These are phyloP conservation scores for Aphis craccivora DNA, from an alignment of 1,140 invertebrate genomes.

Conservation along the genomic window DNA sequence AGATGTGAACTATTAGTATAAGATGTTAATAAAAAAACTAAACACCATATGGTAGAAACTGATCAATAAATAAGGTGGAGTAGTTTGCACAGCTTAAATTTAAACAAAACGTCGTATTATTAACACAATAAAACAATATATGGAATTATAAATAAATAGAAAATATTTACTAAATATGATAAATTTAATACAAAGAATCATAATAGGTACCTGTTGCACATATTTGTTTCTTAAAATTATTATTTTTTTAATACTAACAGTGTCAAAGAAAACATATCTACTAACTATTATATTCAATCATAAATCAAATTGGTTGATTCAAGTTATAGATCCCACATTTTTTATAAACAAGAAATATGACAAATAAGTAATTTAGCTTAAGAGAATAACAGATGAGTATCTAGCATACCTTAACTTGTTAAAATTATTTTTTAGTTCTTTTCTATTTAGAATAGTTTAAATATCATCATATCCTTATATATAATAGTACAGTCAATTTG, in stretches of 20 bases:
- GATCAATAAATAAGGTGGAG: background rate
- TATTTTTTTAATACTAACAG: background rate
- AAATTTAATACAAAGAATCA: background rate
- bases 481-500: background rate
- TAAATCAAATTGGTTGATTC: no score
- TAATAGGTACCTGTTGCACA: background rate
- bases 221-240: background rate
- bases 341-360: background rate
- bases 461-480: background rate
- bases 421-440: background rate
- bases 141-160: background rate
- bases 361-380: background rate
- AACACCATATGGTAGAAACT: conserved; percentile 4
- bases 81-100: background rate
- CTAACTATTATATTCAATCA: background rate
- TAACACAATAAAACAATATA: background rate
- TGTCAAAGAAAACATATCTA: background rate
- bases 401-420: background rate
- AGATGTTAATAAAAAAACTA: background rate
- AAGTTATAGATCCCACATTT: background rate
- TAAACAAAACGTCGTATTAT: background rate
- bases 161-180: background rate
- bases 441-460: background rate
- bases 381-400: background rate
- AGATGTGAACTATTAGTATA: background rate